These are phyloP conservation scores for Oligia latruncula DNA, from an alignment of 2,888 invertebrate genomes.

Conservation along the genomic window DNA sequence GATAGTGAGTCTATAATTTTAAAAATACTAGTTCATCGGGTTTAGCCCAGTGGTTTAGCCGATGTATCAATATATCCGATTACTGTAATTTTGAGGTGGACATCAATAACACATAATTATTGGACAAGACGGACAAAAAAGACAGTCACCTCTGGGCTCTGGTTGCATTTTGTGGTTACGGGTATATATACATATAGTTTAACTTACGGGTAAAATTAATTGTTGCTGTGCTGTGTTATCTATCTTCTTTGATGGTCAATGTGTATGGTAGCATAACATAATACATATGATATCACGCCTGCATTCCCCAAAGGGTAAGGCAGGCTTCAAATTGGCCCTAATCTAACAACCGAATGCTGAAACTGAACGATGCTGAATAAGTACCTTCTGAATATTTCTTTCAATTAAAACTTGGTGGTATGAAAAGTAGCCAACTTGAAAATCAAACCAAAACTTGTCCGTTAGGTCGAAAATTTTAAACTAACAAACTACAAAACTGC, in stretches of 20 bases:
- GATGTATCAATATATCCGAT: constrained; percentile 24
- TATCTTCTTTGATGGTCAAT: not conserved
- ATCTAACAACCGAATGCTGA: not conserved
- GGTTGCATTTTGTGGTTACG: constrained; percentile 29
- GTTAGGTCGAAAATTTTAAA: not conserved
- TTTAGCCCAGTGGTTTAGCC: not conserved
- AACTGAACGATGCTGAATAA: not conserved
- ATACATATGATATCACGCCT: not conserved
- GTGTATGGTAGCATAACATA: not conserved
- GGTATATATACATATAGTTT: constrained; percentile 7
- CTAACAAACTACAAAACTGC: not conserved
- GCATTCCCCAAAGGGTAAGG: not conserved
- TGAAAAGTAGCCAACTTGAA: not conserved
- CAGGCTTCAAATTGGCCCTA: not conserved
- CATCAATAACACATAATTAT: constrained; percentile 23
- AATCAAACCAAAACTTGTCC: not conserved
- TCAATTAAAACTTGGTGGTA: not conserved
- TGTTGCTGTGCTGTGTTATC: not conserved
- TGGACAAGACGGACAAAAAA: constrained; percentile 37
- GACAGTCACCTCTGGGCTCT: constrained; percentile 18
- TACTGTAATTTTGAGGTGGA: constrained; percentile 31
- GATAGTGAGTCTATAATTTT: constrained; percentile 25
- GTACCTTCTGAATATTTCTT: not conserved
- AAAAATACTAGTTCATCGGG: constrained; percentile 31
- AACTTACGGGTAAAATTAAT: constrained; percentile 6